Evolutionary conservation across 2,113 vertebrate species (phyloP).

Genomic region (Proteles cristata): DNA sequence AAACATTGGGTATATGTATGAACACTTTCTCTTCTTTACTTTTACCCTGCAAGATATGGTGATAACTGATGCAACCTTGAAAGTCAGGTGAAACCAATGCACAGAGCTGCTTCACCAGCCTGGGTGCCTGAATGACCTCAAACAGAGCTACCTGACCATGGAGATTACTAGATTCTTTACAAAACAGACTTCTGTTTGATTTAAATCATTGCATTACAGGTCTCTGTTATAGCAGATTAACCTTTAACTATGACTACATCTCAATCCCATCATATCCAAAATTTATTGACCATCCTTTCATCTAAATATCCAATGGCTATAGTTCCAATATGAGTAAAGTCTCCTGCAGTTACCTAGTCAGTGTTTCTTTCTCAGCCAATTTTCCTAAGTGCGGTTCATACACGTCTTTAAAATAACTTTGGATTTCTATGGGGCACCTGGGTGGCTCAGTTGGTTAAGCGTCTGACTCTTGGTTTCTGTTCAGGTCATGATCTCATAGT

Average conservation of each 20-base stretch:
- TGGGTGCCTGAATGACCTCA: not conserved
- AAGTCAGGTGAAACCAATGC: not conserved
- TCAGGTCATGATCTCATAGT: too few species aligned
- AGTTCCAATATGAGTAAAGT: not conserved
- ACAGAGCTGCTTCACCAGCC: not conserved
- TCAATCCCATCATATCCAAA: not conserved
- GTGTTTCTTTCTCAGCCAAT: not conserved
- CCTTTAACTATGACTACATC: not conserved
- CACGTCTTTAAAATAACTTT: not conserved
- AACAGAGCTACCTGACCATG: not conserved
- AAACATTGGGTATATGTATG: not conserved
- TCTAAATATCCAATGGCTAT: not conserved
- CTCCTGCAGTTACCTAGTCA: not conserved
- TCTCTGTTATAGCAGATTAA: not conserved
- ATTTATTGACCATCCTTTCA: not conserved
- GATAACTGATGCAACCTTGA: not conserved
- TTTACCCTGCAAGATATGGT: not conserved
- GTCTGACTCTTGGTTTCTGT: too few species aligned
- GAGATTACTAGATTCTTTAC: not conserved
- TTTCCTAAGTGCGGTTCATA: not conserved
- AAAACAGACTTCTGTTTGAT: conserved; percentile 1
- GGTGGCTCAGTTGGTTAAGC: too few species aligned
- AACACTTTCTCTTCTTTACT: not conserved
- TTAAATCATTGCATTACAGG: not conserved
- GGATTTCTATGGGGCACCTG: not conserved